A percentile compares a stretch with the other conserved stretches of the same genome.
Evolutionary conservation across 1,140 invertebrate species (phyloP).

Genomic region (Meloidogyne floridensis): DNA sequence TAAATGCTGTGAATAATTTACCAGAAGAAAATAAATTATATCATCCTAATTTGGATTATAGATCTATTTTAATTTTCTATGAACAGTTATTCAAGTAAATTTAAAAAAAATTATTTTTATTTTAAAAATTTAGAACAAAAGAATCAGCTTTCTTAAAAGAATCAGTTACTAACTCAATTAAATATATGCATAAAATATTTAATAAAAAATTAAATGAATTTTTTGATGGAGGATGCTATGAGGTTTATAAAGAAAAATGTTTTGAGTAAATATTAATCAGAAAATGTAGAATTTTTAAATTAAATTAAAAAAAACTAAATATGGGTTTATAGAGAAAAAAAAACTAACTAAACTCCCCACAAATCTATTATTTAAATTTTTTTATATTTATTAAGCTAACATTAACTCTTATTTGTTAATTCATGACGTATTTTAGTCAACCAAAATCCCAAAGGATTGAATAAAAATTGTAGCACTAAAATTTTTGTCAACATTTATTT

Average conservation of each 20-base stretch:
- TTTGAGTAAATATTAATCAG: background rate
- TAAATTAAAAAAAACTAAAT: background rate
- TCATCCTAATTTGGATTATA: background rate
- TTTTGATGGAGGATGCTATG: background rate
- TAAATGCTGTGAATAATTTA: background rate
- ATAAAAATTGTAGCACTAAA: too few species aligned
- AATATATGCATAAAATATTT: background rate
- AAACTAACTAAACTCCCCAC: too few species aligned
- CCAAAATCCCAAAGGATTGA: too few species aligned
- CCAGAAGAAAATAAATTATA: background rate
- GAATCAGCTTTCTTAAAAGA: background rate
- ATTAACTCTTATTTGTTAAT: too few species aligned
- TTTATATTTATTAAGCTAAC: too few species aligned
- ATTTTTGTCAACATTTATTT: too few species aligned
- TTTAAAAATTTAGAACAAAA: background rate
- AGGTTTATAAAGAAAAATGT: background rate
- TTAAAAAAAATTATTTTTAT: background rate
- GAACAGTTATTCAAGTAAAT: background rate
- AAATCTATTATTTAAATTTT: too few species aligned
- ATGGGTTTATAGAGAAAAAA: too few species aligned
- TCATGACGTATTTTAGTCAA: too few species aligned
- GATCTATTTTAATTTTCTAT: slow-evolving; percentile 3
- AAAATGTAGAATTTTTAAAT: background rate
- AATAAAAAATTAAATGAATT: background rate
- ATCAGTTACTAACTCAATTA: background rate